Conservation (phyloP, 2,797 vertebrate genomes). For the Ispidina lecontei region DNA sequence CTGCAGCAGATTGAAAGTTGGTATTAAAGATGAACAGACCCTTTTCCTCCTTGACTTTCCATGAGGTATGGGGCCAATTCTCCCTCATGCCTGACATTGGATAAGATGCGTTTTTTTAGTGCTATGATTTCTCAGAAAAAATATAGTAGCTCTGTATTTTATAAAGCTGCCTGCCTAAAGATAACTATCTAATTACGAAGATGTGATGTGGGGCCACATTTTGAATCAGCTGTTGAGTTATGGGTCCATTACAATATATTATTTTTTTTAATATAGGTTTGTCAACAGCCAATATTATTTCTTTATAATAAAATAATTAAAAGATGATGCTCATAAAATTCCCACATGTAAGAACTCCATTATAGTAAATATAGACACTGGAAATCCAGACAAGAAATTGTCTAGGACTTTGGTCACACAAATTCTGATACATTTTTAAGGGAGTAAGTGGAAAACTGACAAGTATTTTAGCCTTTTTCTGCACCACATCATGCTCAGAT, state of each 20-base stretch:
- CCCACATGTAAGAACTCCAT: background rate
- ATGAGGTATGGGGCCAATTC: background rate
- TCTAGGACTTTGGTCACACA: background rate
- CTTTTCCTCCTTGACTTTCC: background rate
- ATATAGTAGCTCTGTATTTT: background rate
- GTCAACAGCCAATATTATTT: background rate
- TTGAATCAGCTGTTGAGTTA: background rate
- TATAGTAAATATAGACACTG: background rate
- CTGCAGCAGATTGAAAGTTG: constrained; percentile 48
- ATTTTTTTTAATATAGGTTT: background rate
- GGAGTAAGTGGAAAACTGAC: background rate
- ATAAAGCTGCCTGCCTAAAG: background rate
- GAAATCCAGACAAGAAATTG: background rate
- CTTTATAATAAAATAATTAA: background rate
- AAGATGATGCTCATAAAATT: background rate
- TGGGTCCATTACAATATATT: background rate
- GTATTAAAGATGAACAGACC: background rate
- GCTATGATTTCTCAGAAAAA: background rate
- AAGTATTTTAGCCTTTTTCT: background rate
- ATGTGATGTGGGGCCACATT: background rate
- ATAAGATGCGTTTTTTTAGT: background rate
- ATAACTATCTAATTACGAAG: background rate
- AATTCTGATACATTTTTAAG: background rate
- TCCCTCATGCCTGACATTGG: background rate
- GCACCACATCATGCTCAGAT: background rate